phyloP scores from a whole-genome alignment of 2,113 vertebrate genomes.

The Polypterus senegalus region DNA sequence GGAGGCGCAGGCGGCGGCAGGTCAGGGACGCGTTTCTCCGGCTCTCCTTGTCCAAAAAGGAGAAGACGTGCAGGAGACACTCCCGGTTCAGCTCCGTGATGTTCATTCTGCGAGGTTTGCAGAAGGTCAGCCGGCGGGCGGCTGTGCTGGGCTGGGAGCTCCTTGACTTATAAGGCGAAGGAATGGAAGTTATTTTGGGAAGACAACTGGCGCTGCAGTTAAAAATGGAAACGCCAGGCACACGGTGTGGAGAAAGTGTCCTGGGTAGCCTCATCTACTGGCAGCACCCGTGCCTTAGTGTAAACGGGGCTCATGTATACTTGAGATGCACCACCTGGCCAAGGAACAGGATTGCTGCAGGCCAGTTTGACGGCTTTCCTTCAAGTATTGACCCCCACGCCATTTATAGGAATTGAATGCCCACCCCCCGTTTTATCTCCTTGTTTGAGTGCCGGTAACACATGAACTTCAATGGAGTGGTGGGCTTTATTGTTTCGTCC shows the following conservation, averaged over 20 bases:
- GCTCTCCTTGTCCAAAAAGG: slow-evolving; percentile 80
- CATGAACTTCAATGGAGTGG: no score
- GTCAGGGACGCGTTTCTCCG: slow-evolving; percentile 63
- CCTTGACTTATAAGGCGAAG: slow-evolving; percentile 14
- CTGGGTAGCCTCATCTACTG: neutral
- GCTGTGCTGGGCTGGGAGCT: neutral
- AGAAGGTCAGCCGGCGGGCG: slow-evolving; percentile 5
- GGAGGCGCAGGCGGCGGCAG: slow-evolving; percentile 49
- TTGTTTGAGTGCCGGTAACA: no score
- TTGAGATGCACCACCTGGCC: no score
- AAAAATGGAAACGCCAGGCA: slow-evolving; percentile 11
- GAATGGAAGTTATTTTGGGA: slow-evolving; percentile 10
- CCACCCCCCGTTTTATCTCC: no score
- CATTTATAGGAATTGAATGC: no score
- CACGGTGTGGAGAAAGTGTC: neutral
- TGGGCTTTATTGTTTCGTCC: no score
- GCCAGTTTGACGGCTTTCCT: no score
- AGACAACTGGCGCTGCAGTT: slow-evolving; percentile 11
- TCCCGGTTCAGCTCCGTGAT: slow-evolving; percentile 73
- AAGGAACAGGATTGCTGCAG: no score
- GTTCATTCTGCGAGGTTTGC: slow-evolving; percentile 45
- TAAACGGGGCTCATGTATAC: no score
- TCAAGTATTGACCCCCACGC: no score
- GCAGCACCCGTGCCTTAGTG: neutral
- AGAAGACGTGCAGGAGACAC: slow-evolving; percentile 82